These are phyloP conservation scores for Galeopsomyia nigrocyanea DNA, from an alignment of 2,888 invertebrate genomes.

Conservation along the genomic window DNA sequence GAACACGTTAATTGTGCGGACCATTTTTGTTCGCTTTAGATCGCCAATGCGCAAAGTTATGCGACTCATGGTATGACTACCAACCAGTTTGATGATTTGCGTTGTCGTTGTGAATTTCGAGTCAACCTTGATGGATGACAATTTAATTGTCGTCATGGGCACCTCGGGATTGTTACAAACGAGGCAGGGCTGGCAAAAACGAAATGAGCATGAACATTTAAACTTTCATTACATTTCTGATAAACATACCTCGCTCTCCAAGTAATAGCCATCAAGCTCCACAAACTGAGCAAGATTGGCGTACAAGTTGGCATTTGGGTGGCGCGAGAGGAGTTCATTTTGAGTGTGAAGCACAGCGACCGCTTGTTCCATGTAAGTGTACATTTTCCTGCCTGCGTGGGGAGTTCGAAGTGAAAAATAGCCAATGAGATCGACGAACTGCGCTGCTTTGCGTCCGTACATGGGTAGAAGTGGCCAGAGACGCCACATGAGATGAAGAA, in stretches of 20 bases:
- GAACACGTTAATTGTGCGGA: constrained; percentile 94
- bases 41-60: constrained; percentile 94
- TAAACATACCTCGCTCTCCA: constrained; percentile 83
- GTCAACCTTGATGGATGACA: constrained; percentile 94
- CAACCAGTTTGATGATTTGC: constrained; percentile 95
- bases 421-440: constrained; percentile 96
- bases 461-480: constrained; percentile 92
- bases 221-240: not conserved
- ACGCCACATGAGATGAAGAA: constrained; percentile 89
- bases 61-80: constrained; percentile 95
- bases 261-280: constrained; percentile 94
- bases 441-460: constrained; percentile 94
- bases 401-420: constrained; percentile 92
- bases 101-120: constrained; percentile 98
- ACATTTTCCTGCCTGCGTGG: constrained; percentile 77
- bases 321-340: constrained; percentile 88
- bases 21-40: constrained; percentile 97
- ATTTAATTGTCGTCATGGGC: constrained; percentile 89
- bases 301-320: constrained; percentile 95
- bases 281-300: constrained; percentile 93
- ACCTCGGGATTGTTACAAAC: constrained; percentile 99
- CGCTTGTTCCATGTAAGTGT: constrained; percentile 87
- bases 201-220: not conserved
- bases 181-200: constrained; percentile 79
- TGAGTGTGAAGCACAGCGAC: constrained; percentile 89